Base-by-base conservation (phyloP, 1,140 invertebrate species). In the Scaptomyza hsui region DNA sequence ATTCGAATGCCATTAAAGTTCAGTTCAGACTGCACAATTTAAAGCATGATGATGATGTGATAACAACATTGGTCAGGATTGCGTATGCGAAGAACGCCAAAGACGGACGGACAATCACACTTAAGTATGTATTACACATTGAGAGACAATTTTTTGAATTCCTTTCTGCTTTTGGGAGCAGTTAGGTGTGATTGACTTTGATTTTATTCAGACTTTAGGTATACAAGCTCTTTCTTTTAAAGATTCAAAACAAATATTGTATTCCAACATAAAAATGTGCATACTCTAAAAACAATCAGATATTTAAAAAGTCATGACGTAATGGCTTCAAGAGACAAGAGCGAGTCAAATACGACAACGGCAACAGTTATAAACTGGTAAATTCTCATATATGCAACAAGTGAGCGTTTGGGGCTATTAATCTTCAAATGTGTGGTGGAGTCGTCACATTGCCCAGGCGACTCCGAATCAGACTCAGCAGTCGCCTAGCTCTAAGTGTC, bases 261-360 rank as follows among this genome's bases (percentile, higher is more conserved):
- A 4, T 24, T 24, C 24, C 6, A 24, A 24, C 24, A 4, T n/a
- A n/a, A n/a, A n/a, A n/a, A n/a, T n/a, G n/a, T n/a, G n/a, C n/a
- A 9, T 32, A 32, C 29, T 49, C 16, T 13, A 26, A 51, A 60
- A 41, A 53, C 35, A 16, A 26, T 47, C 15, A 37, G 48, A 76
- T 77, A 72, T 60, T 77, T 63, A 47, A 72, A 71, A 71, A 56
- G 75, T 60, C 12, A 75, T 82, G 83, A 71, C 78, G 57, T 52
- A 79, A 71, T 55, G 37, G 39, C 37, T 16, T 24, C 2, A 39
- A 29, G 48, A 37, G 32, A 47, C 2, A 39, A 29, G 48, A 37
- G 32, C 42, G 61, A 37, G 65, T 29, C 60, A 59, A 37, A 72
- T 18, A 41, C 53, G 29, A 26, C 45, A 42, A 5, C 26, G 7